Percentiles rank a stretch among this genome's conserved stretches.
These are phyloP conservation scores for Mus spretus DNA, from an alignment of 2,797 vertebrate genomes.

Conservation along the genomic window DNA sequence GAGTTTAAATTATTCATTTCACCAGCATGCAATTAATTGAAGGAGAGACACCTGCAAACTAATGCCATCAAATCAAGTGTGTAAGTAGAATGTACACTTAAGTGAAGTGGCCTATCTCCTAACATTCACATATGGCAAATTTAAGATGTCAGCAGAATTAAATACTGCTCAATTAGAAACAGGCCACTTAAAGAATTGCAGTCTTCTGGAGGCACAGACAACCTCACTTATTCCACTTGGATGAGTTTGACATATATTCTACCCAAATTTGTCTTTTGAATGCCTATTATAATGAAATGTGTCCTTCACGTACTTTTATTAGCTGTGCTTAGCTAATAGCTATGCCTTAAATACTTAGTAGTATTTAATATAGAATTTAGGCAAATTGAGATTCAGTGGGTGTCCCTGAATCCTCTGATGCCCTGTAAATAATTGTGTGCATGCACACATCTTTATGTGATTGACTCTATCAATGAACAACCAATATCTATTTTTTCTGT, in stretches of 20 bases:
- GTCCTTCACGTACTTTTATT: not conserved
- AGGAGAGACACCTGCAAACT: slow-evolving; percentile 79
- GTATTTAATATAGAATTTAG: slow-evolving; percentile 37
- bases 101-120: slow-evolving; percentile 70
- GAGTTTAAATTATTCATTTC: slow-evolving; percentile 74
- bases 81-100: slow-evolving; percentile 74
- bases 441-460: not conserved
- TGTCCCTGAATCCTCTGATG: not conserved
- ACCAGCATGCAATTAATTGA: slow-evolving; percentile 79
- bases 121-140: slow-evolving; percentile 41
- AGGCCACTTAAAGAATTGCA: slow-evolving; percentile 37
- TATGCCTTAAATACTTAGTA: not conserved
- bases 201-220: not conserved
- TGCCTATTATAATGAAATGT: not conserved
- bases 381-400: not conserved
- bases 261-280: slow-evolving; percentile 40
- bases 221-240: slow-evolving; percentile 33
- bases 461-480: not conserved
- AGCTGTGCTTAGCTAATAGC: not conserved
- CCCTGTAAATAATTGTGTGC: not conserved
- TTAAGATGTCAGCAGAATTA: slow-evolving; percentile 65
- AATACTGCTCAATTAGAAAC: slow-evolving; percentile 50
- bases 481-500: not conserved
- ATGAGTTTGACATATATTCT: not conserved
- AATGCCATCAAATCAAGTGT: slow-evolving; percentile 78